Evolutionary conservation across 1,140 invertebrate genomes (phyloP), one percentile per base, ranked within the genome.

Genomic region (Lepidurus packardi): DNA sequence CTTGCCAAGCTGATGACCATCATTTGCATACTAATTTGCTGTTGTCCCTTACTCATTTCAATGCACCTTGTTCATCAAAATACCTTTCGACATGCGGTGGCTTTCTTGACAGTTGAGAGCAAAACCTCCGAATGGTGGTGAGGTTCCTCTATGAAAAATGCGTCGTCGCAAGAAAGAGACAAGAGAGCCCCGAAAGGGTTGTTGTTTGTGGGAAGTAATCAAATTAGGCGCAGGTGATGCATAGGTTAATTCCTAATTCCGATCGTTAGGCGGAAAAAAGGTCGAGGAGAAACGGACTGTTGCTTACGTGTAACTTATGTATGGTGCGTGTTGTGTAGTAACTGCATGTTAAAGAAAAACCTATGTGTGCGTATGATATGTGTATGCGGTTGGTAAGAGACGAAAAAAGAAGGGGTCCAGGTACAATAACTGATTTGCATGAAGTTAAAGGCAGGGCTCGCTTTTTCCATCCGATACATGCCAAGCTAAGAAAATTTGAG

Each of bases 21-120:
- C 53, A 65, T 65, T 65, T 65, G 53, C 53, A 65, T 65, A 65
- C 53, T 65, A 65, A 65, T 65, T 65, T 65, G 53, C 53, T 65
- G 53, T 65, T 65, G 8, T 65, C 53, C 53, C 53, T 65, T n/a
- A 65, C 34, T 34, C 34, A 34, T 34, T 65, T 16, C 53, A 65
- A 65, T 34, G 34, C 34, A 34, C 53, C 9, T 65, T 1, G 53
- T 65, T 65, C 53, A 21, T 65, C 53, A 65, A 65, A n/a, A 65
- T 65, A 34, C 34, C 34, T 21, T 65, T 65, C 21, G 53, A 65
- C 53, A 65, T 65, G 34, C 34, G 53, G 53, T 16, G 13, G 53
- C 16, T n/a, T 65, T 65, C 53, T 10, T 10, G 45, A 34, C 34
- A 34, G 45, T 47, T 47, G 45, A 16, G 16, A 65, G 53, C 16